Percentiles rank a stretch among this genome's conserved stretches.
Evolutionary conservation across 1,140 invertebrate species (phyloP).

Genomic region (Rhysida immarginata): DNA sequence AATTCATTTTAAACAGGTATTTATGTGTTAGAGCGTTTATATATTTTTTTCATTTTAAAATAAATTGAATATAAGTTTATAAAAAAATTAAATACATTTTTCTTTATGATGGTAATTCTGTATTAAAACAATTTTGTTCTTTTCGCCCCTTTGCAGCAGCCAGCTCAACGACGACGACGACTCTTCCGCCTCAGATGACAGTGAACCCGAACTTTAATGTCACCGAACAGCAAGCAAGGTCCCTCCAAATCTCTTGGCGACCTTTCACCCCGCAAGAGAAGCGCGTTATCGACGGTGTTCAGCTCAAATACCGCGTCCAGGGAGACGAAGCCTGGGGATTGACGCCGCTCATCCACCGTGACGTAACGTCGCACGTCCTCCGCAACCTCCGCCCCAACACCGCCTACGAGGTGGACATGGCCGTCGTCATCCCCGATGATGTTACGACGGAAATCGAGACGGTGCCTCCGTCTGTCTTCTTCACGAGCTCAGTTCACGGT

Average conservation of each 20-base stretch:
- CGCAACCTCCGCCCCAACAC: slow-evolving; percentile 53
- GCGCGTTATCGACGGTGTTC: slow-evolving; percentile 54
- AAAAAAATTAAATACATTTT: too few species aligned
- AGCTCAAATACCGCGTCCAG: slow-evolving; percentile 51
- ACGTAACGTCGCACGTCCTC: slow-evolving; percentile 51
- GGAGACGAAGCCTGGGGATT: slow-evolving; percentile 34
- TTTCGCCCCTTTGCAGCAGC: too few species aligned
- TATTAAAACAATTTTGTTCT: too few species aligned
- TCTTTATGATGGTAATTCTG: too few species aligned
- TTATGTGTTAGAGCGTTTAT: too few species aligned
- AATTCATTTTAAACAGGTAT: too few species aligned
- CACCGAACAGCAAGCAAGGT: slow-evolving; percentile 56
- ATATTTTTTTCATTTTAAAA: too few species aligned
- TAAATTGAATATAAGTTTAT: too few species aligned
- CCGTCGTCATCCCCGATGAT: slow-evolving; percentile 53
- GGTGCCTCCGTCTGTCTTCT: slow-evolving; percentile 46
- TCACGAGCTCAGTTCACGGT: slow-evolving; percentile 35
- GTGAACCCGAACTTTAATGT: slow-evolving; percentile 54
- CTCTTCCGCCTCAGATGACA: slow-evolving; percentile 45
- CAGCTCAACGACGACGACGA: too few species aligned
- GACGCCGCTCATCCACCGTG: slow-evolving; percentile 57
- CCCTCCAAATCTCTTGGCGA: slow-evolving; percentile 60
- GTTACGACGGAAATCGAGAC: slow-evolving; percentile 54
- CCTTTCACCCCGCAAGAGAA: slow-evolving; percentile 62
- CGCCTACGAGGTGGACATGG: slow-evolving; percentile 56